Base-by-base conservation (phyloP, 2,797 vertebrate genomes). In the Thripadectes ignobilis region DNA sequence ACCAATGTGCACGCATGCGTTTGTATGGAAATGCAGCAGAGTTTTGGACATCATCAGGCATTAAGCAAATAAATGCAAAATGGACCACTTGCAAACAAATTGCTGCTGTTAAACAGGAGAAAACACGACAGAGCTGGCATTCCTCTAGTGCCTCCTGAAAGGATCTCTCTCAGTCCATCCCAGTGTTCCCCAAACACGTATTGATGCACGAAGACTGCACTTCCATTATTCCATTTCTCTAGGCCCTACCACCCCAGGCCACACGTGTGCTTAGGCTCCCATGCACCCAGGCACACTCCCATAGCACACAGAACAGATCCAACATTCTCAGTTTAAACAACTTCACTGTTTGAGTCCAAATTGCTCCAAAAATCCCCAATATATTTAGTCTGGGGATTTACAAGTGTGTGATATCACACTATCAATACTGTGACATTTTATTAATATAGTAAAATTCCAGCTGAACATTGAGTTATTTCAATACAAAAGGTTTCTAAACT, bases 31-130 rank as follows among this genome's bases (percentile, higher is more conserved):
- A 34, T n/a, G 32, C 38, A 73, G 49, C 5, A 66, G 18, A n/a
- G 18, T 41, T 89, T 48, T 71, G 63, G 51, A 85, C 24, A 39
- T 10, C 8, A 9, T 20, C 54, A 74, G 46, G 49, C 48, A 67
- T 63, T 78, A 63, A 38, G 84, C 34, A 89, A 85, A 54, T 49
- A 77, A 87, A 87, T 10, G 17, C 24, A 61, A 91, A 89, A 82
- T 34, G 54, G n/a, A 77, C 24, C 26, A 66, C 9, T 48, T 74
- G 65, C 61, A 74, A 95, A 67, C 58, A 81, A 71, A 57, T 10
- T 24, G 17, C 36, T 49, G 63, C 63, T 80, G 38, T 18, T 63
- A 65, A 77, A 55, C n/a, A 82, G 19, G 15, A 81, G 67, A 89
- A 93, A 63, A 12, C 15, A 18, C 6, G 20, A 68, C 17, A 22